Evolutionary conservation across 2,113 vertebrate genomes (phyloP).

Genomic region (Setophaga kirtlandii): DNA sequence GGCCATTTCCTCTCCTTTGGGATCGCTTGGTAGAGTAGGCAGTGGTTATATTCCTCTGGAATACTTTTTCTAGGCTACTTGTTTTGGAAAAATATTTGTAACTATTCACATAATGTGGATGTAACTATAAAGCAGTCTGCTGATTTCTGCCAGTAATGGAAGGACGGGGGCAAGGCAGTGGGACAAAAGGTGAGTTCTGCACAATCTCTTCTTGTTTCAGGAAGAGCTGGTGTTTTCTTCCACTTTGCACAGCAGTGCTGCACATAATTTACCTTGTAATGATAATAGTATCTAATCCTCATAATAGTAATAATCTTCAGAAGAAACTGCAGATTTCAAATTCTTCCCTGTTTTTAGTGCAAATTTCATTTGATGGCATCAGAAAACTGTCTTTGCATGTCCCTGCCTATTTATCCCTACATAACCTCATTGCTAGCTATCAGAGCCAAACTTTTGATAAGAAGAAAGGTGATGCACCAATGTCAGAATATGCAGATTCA

Average conservation of each 20-base stretch:
- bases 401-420: not conserved
- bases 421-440: not conserved
- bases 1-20: not conserved
- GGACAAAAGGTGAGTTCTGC: not conserved
- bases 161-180: not conserved
- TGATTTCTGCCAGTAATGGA: not conserved
- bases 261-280: not conserved
- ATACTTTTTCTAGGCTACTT: not conserved
- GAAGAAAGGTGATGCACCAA: not conserved
- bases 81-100: not conserved
- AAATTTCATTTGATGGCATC: not conserved
- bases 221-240: not conserved
- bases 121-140: not conserved
- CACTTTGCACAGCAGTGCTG: not conserved
- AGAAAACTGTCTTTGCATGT: not conserved
- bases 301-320: not conserved
- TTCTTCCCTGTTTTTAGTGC: not conserved
- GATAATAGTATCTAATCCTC: constrained; percentile 22
- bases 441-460: not conserved
- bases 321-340: constrained; percentile 5
- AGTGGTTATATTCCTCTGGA: not conserved
- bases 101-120: not conserved
- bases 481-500: constrained; percentile 46
- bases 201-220: not conserved
- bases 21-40: not conserved